phyloP scores from a whole-genome alignment of 2,113 vertebrate species.

The Charina bottae region DNA sequence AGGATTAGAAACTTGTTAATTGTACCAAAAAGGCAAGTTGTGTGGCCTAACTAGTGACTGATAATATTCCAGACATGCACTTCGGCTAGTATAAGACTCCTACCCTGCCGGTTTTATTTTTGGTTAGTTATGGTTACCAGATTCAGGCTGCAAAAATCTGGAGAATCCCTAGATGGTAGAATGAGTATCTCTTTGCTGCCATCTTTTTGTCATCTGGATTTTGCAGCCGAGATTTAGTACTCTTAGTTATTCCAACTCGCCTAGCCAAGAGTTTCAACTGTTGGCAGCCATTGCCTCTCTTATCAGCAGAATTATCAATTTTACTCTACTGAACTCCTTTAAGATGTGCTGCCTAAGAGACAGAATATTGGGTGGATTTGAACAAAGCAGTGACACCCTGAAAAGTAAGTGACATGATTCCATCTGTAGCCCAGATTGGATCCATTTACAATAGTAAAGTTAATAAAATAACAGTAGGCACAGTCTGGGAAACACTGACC shows the following conservation, averaged over 20 bases:
- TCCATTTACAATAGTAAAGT: not conserved
- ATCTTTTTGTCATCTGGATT: not conserved
- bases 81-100: not conserved
- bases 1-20: not conserved
- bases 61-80: not conserved
- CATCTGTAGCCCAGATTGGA: not conserved
- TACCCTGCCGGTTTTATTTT: not conserved
- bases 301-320: constrained; percentile 80
- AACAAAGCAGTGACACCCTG: not conserved
- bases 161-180: too few relatives aligned
- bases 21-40: not conserved
- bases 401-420: constrained; percentile 19
- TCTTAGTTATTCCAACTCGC: constrained; percentile 73
- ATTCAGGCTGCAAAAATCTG: too few relatives aligned
- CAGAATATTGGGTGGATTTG: constrained; percentile 55
- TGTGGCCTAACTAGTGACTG: not conserved
- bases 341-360: constrained; percentile 81
- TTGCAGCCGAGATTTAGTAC: not conserved
- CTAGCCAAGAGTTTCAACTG: constrained; percentile 70
- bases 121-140: too few relatives aligned
- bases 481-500: not conserved
- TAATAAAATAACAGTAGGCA: not conserved
- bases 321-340: constrained; percentile 81
- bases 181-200: too few relatives aligned
- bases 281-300: constrained; percentile 79